Evolutionary conservation across 1,140 invertebrate species (phyloP).

Genomic region (Tyrophagus putrescentiae): DNA sequence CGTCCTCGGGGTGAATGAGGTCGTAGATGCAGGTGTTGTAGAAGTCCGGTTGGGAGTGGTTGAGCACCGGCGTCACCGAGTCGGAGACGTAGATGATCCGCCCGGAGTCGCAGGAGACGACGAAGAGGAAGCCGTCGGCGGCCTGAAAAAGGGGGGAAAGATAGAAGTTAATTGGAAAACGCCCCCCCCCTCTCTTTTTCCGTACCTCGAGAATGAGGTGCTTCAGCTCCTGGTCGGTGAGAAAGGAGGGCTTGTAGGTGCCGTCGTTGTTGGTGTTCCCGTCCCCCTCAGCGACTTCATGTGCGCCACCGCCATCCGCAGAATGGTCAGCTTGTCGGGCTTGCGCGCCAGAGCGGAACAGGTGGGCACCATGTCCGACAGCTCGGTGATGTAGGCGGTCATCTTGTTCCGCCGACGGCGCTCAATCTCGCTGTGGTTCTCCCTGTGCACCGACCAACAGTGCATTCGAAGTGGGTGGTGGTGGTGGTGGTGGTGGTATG

Average conservation of each 20-base stretch:
- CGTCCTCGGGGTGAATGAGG: conserved; percentile 92
- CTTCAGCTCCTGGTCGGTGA: conserved; percentile 97
- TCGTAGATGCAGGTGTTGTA: conserved; percentile 88
- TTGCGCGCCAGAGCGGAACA: conserved; percentile 91
- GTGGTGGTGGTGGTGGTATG: too few relatives aligned
- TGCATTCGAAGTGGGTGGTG: neutral
- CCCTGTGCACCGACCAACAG: conserved; percentile 32
- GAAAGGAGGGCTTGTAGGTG: conserved; percentile 92
- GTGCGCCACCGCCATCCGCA: conserved; percentile 97
- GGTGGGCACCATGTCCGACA: conserved; percentile 99
- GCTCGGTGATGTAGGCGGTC: conserved; percentile 98
- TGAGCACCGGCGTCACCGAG: conserved; percentile 91
- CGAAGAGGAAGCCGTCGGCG: conserved; percentile 97
- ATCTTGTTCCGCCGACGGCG: conserved; percentile 95
- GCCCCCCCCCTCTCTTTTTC: neutral
- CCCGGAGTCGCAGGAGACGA: conserved; percentile 92
- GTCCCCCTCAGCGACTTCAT: conserved; percentile 95
- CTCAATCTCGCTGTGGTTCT: conserved; percentile 99
- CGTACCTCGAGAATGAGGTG: conserved; percentile 81
- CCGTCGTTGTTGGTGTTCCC: conserved; percentile 85
- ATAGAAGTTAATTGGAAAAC: conserved; percentile 9
- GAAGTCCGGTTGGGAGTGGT: conserved; percentile 86
- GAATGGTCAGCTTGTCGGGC: conserved; percentile 96
- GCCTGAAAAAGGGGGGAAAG: conserved; percentile 40
- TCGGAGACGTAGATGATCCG: conserved; percentile 96